A percentile compares a stretch with the other conserved stretches of the same genome.
phyloP scores from a whole-genome alignment of 2,888 invertebrate species.

The Muscina levida region DNA sequence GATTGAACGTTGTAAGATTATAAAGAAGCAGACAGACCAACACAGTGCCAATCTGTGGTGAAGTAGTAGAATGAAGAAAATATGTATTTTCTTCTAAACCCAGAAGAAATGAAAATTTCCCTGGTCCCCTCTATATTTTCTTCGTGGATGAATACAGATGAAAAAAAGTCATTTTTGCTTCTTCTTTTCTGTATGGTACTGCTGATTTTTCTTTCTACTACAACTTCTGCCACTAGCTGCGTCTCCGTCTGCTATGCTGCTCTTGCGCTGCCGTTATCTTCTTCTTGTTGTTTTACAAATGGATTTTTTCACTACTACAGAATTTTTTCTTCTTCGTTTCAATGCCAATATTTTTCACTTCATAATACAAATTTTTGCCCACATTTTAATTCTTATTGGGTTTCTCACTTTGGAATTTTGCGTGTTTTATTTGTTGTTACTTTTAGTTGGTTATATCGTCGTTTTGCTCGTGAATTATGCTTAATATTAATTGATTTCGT shows the following conservation, averaged over 20 bases:
- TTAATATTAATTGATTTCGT: conserved; percentile 44
- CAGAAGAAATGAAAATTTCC: not conserved
- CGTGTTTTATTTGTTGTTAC: conserved; percentile 41
- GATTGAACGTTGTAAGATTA: too few relatives aligned
- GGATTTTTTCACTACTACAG: conserved; percentile 65
- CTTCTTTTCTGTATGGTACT: conserved; percentile 1
- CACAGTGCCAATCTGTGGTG: too few relatives aligned
- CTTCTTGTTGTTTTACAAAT: conserved; percentile 56
- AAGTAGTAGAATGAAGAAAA: not conserved
- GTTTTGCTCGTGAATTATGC: conserved; percentile 18
- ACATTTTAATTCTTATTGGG: conserved; percentile 52
- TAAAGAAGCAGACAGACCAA: too few relatives aligned
- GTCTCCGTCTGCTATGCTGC: not conserved
- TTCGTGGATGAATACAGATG: not conserved
- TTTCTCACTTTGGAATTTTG: conserved; percentile 24
- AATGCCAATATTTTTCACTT: conserved; percentile 64
- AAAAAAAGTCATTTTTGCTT: conserved; percentile 9
- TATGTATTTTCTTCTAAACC: conserved; percentile 12
- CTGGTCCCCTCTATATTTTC: not conserved
- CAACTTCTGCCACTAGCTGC: conserved; percentile 44
- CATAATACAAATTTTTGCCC: conserved; percentile 56
- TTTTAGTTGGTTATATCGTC: conserved; percentile 43
- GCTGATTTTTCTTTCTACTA: conserved; percentile 17
- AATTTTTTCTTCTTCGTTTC: conserved; percentile 64
- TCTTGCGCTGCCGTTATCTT: conserved; percentile 33